Evolutionary conservation across 2,888 invertebrate species (phyloP).

Genomic region (Tetanocera ferruginea): DNA sequence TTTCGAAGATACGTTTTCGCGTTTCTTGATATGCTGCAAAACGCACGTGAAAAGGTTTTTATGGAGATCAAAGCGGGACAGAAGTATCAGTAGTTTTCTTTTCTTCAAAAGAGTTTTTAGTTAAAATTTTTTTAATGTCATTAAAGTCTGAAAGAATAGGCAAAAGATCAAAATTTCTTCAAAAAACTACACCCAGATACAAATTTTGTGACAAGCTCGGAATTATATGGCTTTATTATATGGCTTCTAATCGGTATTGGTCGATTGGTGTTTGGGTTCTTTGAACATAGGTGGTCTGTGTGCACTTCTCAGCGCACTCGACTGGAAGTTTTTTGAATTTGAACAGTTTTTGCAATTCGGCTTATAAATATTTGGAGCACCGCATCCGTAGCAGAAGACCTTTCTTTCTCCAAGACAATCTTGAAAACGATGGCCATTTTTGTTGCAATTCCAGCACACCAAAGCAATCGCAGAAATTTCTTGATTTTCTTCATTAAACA

Average conservation of each 20-base stretch:
- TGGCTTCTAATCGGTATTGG: neutral
- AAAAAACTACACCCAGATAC: neutral
- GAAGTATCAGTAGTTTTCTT: too few species aligned
- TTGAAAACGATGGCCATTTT: neutral
- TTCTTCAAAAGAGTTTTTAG: too few species aligned
- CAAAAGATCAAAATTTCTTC: neutral
- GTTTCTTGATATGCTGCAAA: slow-evolving; percentile 9
- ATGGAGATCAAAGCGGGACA: neutral
- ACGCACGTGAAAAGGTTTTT: neutral
- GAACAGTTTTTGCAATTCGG: neutral
- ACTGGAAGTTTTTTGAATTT: neutral
- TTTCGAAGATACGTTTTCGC: neutral
- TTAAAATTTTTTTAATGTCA: neutral
- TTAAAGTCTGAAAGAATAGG: neutral
- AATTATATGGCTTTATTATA: neutral
- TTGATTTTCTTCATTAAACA: neutral
- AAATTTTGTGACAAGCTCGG: neutral
- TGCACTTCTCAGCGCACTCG: neutral
- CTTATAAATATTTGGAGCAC: neutral
- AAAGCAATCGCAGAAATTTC: neutral
- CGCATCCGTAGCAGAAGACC: neutral
- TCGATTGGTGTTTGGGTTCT: neutral
- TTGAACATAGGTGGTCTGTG: neutral
- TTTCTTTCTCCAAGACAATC: neutral
- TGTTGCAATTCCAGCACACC: slow-evolving; percentile 23